Conservation (phyloP, 30 jellyfish, hydroid and myxozoan species). For the Aurelia aurita region DNA sequence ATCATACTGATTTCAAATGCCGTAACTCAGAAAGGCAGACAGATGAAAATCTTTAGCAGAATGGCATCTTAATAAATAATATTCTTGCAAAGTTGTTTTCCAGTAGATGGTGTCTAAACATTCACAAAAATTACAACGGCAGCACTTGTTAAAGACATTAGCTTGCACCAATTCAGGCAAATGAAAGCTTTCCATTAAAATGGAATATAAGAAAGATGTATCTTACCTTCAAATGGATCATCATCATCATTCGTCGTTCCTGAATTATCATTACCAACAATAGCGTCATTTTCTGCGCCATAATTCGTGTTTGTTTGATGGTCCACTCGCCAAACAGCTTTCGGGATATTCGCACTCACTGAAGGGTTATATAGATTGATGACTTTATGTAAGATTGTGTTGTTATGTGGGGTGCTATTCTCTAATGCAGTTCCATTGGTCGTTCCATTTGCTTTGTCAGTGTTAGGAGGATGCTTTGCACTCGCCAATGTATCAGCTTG, state of each 20-base stretch:
- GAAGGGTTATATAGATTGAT: conserved; percentile 6
- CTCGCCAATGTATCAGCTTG: conserved; percentile 90
- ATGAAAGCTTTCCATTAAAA: too few species aligned
- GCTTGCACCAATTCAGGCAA: too few species aligned
- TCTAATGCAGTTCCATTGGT: conserved; percentile 34
- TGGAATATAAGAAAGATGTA: too few species aligned
- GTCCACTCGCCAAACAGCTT: conserved; percentile 55
- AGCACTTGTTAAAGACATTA: too few species aligned
- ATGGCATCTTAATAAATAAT: too few species aligned
- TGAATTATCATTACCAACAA: neutral
- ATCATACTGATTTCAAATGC: too few species aligned
- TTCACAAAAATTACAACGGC: too few species aligned
- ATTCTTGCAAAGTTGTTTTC: too few species aligned
- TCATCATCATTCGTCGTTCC: conserved; percentile 11
- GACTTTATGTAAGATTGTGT: conserved; percentile 11
- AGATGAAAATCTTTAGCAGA: too few species aligned
- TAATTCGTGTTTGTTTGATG: neutral
- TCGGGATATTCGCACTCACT: conserved; percentile 2
- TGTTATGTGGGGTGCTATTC: neutral
- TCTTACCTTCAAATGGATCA: conserved; percentile 32
- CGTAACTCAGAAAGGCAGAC: too few species aligned
- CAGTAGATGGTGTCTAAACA: too few species aligned
- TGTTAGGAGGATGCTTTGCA: conserved; percentile 77
- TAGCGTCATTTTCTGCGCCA: neutral
- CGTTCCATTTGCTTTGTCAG: conserved; percentile 41